Percentiles rank a stretch among this genome's conserved stretches.
Conservation (phyloP, 2,113 vertebrate genomes). For the Melospiza georgiana region DNA sequence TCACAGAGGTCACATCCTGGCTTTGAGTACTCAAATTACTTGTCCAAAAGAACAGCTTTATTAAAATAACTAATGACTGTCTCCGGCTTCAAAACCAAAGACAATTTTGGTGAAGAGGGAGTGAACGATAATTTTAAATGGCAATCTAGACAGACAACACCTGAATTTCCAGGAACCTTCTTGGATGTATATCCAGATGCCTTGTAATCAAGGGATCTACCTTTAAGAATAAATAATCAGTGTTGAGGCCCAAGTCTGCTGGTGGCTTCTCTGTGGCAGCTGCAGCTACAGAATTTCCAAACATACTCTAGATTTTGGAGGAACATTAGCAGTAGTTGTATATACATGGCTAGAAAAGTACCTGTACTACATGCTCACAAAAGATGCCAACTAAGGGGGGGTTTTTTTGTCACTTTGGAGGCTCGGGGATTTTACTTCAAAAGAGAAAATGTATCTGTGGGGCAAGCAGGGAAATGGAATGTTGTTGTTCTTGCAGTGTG, state of each 20-base stretch:
- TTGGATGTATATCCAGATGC: neutral
- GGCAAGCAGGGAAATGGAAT: neutral
- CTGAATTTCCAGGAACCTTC: neutral
- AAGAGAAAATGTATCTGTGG: neutral
- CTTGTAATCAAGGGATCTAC: neutral
- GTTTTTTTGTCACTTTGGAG: rapidly evolving
- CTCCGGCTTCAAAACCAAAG: neutral
- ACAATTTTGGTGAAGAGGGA: neutral
- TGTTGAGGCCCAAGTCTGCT: neutral
- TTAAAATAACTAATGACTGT: neutral
- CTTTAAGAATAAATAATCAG: neutral
- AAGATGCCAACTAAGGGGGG: neutral
- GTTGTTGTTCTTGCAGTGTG: neutral
- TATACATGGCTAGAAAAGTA: neutral
- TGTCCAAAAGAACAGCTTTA: conserved; percentile 2
- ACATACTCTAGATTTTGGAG: neutral
- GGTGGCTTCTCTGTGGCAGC: neutral
- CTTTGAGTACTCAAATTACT: neutral
- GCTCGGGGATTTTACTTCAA: neutral
- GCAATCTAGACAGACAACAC: neutral
- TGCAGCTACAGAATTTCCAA: neutral
- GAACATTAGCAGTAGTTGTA: neutral
- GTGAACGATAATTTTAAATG: neutral
- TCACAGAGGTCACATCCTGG: neutral
- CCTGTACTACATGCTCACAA: neutral